Base-by-base conservation (phyloP, 1,140 invertebrate genomes). In the Drosophila quadrilineata region DNA sequence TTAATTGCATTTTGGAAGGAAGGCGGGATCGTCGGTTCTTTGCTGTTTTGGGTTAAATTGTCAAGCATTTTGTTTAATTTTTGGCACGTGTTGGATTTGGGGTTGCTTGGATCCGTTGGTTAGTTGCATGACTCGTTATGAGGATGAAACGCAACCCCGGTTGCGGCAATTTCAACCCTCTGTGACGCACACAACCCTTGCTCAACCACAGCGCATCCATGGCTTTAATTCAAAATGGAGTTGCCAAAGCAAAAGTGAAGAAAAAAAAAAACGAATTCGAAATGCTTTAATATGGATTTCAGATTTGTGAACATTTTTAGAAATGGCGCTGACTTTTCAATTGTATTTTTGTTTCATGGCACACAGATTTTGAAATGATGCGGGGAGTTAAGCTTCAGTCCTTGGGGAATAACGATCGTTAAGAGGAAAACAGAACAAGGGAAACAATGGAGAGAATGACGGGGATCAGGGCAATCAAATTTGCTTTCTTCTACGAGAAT, bases 11-110 rank as follows among this genome's bases (percentile, higher is more conserved):
- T 41, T 40, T 17, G 5, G 4, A 17, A 21, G 33, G 26, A 3
- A n/a, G 41, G 9, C 3, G 31, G 14, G 10, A 35, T 22, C 2
- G 14, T 2, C 14, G 14, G 19, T 16, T n/a, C 6, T 24, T 24
- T 24, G n/a, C n/a, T n/a, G 35, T 8, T 46, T 17, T 45, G 60
- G 10, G 38, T 12, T 9, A 17, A 63, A 82, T 84, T 82, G 69
- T 63, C 56, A 84, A 82, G 54, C 65, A 59, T 69, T 84, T 77
- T 73, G 60, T 67, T 85, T 74, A 84, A 85, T 84, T 75, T 73
- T 29, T 52, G 79, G 59, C 77, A 82, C 77, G 77, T 82, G 77
- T 19, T 5, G n/a, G 8, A 24, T 59, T 57, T 17, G 22, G 41
- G 53, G 53, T 17, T 65, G 21, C n/a, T n/a, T n/a, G n/a, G n/a